These are phyloP conservation scores for Azorinus chamasolen DNA, from an alignment of 2,888 invertebrate genomes.

Conservation along the genomic window DNA sequence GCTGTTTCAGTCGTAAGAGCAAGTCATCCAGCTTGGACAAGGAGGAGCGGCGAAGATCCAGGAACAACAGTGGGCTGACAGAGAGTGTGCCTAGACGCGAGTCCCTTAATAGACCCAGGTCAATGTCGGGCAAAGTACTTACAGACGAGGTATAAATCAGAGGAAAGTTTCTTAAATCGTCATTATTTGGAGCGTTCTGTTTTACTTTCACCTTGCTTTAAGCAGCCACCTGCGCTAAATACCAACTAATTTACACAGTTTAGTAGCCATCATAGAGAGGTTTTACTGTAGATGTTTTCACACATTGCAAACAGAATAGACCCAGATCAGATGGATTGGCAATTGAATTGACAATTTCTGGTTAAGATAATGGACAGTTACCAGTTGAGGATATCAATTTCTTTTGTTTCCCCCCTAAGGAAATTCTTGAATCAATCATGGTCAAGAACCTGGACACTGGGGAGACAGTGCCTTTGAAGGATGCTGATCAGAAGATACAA, in stretches of 20 bases:
- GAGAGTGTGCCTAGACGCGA: conserved; percentile 35
- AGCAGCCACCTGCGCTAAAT: too few relatives aligned
- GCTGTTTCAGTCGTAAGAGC: conserved; percentile 29
- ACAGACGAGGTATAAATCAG: conserved; percentile 91
- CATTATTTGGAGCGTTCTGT: too few relatives aligned
- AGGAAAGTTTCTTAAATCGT: too few relatives aligned
- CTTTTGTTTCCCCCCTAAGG: conserved; percentile 86
- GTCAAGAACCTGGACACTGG: conserved; percentile 90
- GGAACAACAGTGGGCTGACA: conserved; percentile 40
- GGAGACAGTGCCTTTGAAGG: conserved; percentile 96
- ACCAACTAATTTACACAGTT: too few relatives aligned
- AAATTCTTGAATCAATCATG: conserved; percentile 95
- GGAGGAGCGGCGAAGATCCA: conserved; percentile 36
- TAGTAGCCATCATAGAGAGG: too few relatives aligned
- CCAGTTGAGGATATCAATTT: too few relatives aligned
- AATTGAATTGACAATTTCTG: too few relatives aligned
- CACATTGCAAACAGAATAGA: too few relatives aligned
- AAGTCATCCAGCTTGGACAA: conserved; percentile 63
- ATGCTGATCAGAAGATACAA: conserved; percentile 97
- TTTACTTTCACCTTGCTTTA: too few relatives aligned
- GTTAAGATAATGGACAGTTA: too few relatives aligned
- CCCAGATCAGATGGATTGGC: too few relatives aligned
- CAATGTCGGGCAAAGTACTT: conserved; percentile 94
- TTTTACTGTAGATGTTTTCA: too few relatives aligned
- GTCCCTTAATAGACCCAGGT: conserved; percentile 88